Evolutionary conservation across 2,797 vertebrate species (phyloP).

Genomic region (Oreonectes daqikongensis): DNA sequence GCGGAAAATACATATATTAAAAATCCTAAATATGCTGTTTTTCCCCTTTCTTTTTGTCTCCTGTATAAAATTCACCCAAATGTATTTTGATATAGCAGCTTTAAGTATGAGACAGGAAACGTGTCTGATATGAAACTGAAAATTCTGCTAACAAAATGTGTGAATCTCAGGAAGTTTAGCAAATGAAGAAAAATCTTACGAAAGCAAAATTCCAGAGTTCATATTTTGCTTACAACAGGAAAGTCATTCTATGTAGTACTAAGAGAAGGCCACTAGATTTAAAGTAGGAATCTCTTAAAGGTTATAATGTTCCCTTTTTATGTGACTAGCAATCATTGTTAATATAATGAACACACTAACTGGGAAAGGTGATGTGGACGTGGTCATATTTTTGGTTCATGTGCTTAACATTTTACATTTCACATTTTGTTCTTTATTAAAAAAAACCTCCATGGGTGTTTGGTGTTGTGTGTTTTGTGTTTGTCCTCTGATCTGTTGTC

Average conservation of each 20-base stretch:
- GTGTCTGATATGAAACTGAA: slow-evolving; percentile 48
- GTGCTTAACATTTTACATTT: slow-evolving; percentile 59
- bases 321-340: slow-evolving; percentile 61
- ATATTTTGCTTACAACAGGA: slow-evolving; percentile 58
- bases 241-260: slow-evolving; percentile 53
- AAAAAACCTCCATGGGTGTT: slow-evolving; percentile 52
- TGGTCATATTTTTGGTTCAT: slow-evolving; percentile 52
- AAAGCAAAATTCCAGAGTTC: slow-evolving; percentile 36
- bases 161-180: slow-evolving; percentile 64
- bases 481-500: slow-evolving; percentile 18
- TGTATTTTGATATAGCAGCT: slow-evolving; percentile 73
- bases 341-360: slow-evolving; percentile 43
- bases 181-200: slow-evolving; percentile 39
- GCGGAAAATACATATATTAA: slow-evolving; percentile 90
- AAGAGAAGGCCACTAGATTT: slow-evolving; percentile 41
- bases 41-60: slow-evolving; percentile 71
- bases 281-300: slow-evolving; percentile 50
- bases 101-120: slow-evolving; percentile 55
- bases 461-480: slow-evolving; percentile 47
- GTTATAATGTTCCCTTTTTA: slow-evolving; percentile 53
- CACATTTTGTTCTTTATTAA: slow-evolving; percentile 61
- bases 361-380: slow-evolving; percentile 27
- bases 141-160: slow-evolving; percentile 46
- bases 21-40: slow-evolving; percentile 87
- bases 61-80: slow-evolving; percentile 70